These are phyloP conservation scores for Chelmon rostratus DNA, from an alignment of 2,797 vertebrate genomes.

Conservation along the genomic window DNA sequence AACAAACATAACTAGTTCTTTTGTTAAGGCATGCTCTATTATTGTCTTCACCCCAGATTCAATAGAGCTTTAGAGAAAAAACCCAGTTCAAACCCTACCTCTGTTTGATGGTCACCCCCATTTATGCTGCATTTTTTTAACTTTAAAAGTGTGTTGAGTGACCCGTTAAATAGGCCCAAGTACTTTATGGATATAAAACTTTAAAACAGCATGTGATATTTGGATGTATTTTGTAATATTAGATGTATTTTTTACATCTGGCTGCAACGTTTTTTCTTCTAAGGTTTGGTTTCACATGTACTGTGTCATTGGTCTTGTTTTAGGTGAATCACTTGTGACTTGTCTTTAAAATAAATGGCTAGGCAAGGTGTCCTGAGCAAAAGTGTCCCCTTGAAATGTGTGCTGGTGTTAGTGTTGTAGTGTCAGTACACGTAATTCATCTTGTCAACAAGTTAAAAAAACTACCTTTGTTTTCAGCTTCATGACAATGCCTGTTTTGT, in stretches of 20 bases:
- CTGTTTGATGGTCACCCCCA: background rate
- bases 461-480: background rate
- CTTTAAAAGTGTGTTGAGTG: background rate
- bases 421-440: background rate
- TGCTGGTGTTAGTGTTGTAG: too few relatives aligned
- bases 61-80: background rate
- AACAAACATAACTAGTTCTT: constrained; percentile 25
- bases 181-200: background rate
- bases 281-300: background rate
- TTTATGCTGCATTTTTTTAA: background rate
- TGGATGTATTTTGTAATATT: background rate
- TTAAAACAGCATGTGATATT: background rate
- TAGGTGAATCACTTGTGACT: background rate
- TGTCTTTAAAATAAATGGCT: background rate
- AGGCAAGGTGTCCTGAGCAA: background rate
- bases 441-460: background rate
- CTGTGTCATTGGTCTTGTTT: background rate
- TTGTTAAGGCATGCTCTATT: constrained; percentile 2
- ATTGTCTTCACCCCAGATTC: background rate
- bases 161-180: background rate
- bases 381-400: background rate
- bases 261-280: background rate
- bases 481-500: too few relatives aligned
- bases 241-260: background rate
- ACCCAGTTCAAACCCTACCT: background rate